Evolutionary conservation across 2,797 vertebrate genomes (phyloP).

Genomic region (Bovichtus variegatus): DNA sequence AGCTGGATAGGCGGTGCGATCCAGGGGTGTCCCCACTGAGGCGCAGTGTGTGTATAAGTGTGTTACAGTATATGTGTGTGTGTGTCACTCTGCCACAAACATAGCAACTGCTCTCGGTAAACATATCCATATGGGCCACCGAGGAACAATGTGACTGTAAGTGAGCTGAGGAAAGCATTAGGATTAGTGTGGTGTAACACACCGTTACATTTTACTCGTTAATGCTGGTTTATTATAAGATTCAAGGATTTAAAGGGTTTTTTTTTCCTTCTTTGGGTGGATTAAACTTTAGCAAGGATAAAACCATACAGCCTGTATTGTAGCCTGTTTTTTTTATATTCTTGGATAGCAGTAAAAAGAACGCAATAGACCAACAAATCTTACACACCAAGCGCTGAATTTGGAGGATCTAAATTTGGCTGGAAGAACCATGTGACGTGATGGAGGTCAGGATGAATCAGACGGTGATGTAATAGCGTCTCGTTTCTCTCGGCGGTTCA

Average conservation of each 20-base stretch:
- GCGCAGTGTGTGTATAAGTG: slow-evolving; percentile 16
- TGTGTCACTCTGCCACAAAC: slow-evolving; percentile 52
- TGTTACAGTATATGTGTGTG: slow-evolving; percentile 10
- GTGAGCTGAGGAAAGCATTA: slow-evolving; percentile 40
- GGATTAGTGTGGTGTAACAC: slow-evolving; percentile 17
- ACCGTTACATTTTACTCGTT: slow-evolving; percentile 33
- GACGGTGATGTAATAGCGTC: slow-evolving; percentile 50
- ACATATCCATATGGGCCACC: slow-evolving; percentile 60
- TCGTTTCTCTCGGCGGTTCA: slow-evolving; percentile 21
- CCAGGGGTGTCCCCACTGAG: slow-evolving; percentile 61
- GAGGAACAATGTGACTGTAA: slow-evolving; percentile 43
- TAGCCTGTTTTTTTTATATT: slow-evolving; percentile 27
- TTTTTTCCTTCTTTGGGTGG: background rate
- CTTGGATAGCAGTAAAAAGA: slow-evolving; percentile 45
- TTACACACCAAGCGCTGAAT: slow-evolving; percentile 19
- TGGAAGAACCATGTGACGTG: slow-evolving; percentile 25
- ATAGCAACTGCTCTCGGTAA: slow-evolving; percentile 71
- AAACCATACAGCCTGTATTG: slow-evolving; percentile 2
- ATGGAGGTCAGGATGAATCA: slow-evolving; percentile 50
- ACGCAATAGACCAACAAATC: slow-evolving; percentile 39
- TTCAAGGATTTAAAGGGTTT: slow-evolving; percentile 2
- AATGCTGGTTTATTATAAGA: slow-evolving; percentile 29
- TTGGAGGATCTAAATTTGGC: slow-evolving; percentile 50
- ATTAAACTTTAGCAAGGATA: slow-evolving; percentile 9
- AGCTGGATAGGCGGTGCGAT: slow-evolving; percentile 16